Percentiles rank a stretch among this genome's conserved stretches.
Conservation (phyloP, 1,140 invertebrate species). For the Polyergus mexicanus region DNA sequence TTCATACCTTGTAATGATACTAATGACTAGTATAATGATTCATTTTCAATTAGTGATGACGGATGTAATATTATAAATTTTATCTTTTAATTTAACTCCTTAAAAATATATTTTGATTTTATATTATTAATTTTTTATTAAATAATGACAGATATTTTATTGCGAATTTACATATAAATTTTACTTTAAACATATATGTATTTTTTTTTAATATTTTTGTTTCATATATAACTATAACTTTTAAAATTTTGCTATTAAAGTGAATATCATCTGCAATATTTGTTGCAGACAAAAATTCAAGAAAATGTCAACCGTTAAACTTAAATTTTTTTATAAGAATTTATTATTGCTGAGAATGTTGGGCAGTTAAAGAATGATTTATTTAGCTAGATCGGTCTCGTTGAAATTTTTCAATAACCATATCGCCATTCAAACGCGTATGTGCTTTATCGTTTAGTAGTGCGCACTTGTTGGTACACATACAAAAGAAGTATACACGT, state of each 20-base stretch:
- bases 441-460: slow-evolving; percentile 27
- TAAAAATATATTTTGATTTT: no score
- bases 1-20: slow-evolving; percentile 36
- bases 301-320: neutral
- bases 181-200: neutral
- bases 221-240: neutral
- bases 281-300: neutral
- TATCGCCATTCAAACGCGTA: slow-evolving; percentile 17
- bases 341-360: neutral
- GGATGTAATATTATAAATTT: slow-evolving; percentile 38
- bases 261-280: neutral
- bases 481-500: slow-evolving; percentile 28
- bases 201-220: neutral
- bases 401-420: slow-evolving; percentile 41
- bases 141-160: no score
- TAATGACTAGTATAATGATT: neutral
- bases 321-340: slow-evolving; percentile 18
- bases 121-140: no score
- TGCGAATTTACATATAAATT: neutral
- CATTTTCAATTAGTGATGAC: slow-evolving; percentile 31
- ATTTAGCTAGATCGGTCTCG: slow-evolving; percentile 9
- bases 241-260: neutral
- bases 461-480: slow-evolving; percentile 2
- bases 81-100: neutral
- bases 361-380: slow-evolving; percentile 1